These are phyloP conservation scores for Temnothorax rugatulus DNA, from an alignment of 2,888 invertebrate species.

Conservation along the genomic window DNA sequence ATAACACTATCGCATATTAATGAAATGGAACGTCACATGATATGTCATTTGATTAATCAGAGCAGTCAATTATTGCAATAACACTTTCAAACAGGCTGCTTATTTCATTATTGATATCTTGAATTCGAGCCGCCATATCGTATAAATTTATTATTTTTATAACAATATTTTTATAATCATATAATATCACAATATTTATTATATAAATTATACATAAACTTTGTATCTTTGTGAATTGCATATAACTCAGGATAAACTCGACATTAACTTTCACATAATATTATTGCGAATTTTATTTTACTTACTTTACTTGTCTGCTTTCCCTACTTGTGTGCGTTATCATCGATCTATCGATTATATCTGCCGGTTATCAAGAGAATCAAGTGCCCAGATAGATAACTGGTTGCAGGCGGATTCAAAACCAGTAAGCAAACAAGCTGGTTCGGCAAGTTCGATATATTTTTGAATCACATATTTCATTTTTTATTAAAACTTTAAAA, in stretches of 20 bases:
- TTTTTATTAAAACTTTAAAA: neutral
- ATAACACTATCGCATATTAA: neutral
- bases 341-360: neutral
- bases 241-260: neutral
- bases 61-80: conserved; percentile 3
- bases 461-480: neutral
- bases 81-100: neutral
- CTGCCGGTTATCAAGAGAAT: neutral
- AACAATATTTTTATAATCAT: neutral
- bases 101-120: neutral
- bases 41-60: neutral
- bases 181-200: neutral
- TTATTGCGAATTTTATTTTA: neutral
- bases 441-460: neutral
- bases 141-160: conserved; percentile 1
- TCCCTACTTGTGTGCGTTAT: neutral
- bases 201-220: neutral
- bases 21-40: neutral
- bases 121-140: neutral
- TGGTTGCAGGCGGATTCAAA: neutral
- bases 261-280: neutral
- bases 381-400: conserved; percentile 16
- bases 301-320: neutral
- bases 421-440: conserved; percentile 13
- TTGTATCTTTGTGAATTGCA: neutral